These are phyloP conservation scores for Aurelia aurita complex sp. Pacific DNA, from an alignment of 30 jellyfish, hydroid and myxozoan genomes.

Conservation along the genomic window DNA sequence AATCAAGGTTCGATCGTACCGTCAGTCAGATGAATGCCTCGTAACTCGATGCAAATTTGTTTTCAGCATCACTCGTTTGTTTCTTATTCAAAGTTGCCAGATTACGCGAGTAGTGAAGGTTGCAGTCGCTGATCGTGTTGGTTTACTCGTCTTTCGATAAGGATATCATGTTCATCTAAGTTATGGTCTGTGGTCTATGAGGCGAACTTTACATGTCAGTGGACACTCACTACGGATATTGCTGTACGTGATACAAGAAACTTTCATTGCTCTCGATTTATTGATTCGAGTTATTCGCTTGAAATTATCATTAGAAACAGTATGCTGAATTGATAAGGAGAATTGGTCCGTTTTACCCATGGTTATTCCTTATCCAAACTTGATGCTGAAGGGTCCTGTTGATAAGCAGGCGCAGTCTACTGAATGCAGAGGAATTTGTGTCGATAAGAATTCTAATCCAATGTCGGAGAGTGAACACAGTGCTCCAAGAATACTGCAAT, in stretches of 20 bases:
- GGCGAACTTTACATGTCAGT: conserved; percentile 59
- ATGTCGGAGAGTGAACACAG: conserved; percentile 56
- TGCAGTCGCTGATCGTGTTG: conserved; percentile 40
- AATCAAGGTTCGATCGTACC: conserved; percentile 18
- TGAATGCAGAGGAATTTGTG: conserved; percentile 61
- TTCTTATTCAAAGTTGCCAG: conserved; percentile 28
- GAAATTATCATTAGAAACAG: background rate
- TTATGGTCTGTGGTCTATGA: conserved; percentile 70
- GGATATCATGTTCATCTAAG: conserved; percentile 64
- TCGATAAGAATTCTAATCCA: conserved; percentile 43
- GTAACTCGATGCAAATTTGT: conserved; percentile 34
- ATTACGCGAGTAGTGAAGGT: conserved; percentile 36
- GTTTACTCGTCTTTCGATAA: conserved; percentile 52
- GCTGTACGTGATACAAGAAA: background rate
- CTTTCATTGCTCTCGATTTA: background rate
- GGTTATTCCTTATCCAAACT: conserved; percentile 43
- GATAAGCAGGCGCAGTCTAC: conserved; percentile 42
- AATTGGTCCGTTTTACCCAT: conserved; percentile 6
- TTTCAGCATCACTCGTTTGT: background rate
- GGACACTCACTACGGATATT: background rate
- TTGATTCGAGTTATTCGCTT: background rate
- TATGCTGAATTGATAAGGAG: background rate
- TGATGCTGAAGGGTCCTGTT: conserved; percentile 51
- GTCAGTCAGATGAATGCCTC: conserved; percentile 19
- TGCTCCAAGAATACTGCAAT: conserved; percentile 35